Percentiles rank a stretch among this genome's conserved stretches.
Evolutionary conservation across 1,140 invertebrate genomes (phyloP).

Genomic region (Drosophila mojavensis): DNA sequence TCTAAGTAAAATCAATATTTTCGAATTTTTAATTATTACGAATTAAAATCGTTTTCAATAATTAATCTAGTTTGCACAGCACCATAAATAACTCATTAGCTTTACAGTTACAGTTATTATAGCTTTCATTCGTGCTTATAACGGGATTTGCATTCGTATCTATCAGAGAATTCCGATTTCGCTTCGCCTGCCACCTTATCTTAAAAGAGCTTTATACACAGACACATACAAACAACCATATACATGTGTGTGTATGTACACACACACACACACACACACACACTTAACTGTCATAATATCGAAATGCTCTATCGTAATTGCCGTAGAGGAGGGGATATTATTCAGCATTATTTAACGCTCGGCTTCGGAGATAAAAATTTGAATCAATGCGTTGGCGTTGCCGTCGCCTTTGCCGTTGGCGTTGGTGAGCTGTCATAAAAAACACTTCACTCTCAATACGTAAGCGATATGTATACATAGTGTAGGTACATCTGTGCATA

Average conservation of each 20-base stretch:
- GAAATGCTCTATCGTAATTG: slow-evolving; percentile 28
- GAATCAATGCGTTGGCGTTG: slow-evolving; percentile 39
- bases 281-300: slow-evolving; percentile 35
- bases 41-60: too few relatives aligned
- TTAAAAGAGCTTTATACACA: not conserved
- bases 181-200: not conserved
- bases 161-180: too few relatives aligned
- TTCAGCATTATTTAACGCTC: slow-evolving; percentile 25
- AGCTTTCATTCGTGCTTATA: too few relatives aligned
- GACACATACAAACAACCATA: not conserved
- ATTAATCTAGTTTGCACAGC: too few relatives aligned
- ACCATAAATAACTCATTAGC: too few relatives aligned
- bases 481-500: not conserved
- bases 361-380: slow-evolving; percentile 28
- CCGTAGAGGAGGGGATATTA: slow-evolving; percentile 15
- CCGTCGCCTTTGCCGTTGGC: not conserved
- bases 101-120: too few relatives aligned
- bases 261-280: not conserved
- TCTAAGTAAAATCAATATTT: too few relatives aligned
- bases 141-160: too few relatives aligned
- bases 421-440: slow-evolving; percentile 3
- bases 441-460: slow-evolving; percentile 12
- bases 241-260: too few relatives aligned
- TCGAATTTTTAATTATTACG: too few relatives aligned
- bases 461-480: not conserved